Percentiles rank a stretch among this genome's conserved stretches.
Conservation (phyloP, 2,113 vertebrate species). For the Sminthopsis crassicaudata region DNA sequence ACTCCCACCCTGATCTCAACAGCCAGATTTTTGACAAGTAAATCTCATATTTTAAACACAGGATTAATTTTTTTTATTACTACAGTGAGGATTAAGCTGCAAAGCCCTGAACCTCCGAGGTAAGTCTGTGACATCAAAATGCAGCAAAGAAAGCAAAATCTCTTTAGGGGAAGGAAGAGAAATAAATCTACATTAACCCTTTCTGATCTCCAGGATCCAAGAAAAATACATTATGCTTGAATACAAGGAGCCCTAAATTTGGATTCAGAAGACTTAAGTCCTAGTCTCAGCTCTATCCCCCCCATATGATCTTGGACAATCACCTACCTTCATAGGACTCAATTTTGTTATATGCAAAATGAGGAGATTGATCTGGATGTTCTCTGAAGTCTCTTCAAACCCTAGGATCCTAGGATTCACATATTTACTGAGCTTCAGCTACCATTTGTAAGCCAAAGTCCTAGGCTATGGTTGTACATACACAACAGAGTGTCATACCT, state of each 20-base stretch:
- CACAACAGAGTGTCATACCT: background rate
- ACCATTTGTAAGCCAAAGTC: background rate
- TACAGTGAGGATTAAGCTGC: constrained; percentile 87
- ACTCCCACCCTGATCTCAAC: constrained; percentile 79
- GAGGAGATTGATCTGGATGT: background rate
- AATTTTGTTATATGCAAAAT: background rate
- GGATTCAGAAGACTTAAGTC: background rate
- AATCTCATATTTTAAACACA: constrained; percentile 94
- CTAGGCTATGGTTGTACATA: background rate
- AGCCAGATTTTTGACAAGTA: constrained; percentile 87
- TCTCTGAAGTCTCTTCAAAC: background rate
- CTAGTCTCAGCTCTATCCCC: background rate
- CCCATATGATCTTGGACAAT: background rate
- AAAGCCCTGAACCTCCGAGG: constrained; percentile 84
- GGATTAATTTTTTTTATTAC: constrained; percentile 95
- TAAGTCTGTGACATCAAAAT: constrained; percentile 82
- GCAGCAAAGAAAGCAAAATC: constrained; percentile 76
- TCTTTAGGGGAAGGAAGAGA: constrained; percentile 59
- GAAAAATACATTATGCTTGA: background rate
- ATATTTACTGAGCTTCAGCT: background rate
- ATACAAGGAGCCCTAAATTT: background rate
- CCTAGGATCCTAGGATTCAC: background rate
- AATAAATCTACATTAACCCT: constrained; percentile 73
- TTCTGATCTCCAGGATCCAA: constrained; percentile 53
- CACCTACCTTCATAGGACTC: background rate